Percentiles rank a stretch among this genome's conserved stretches.
Evolutionary conservation across 2,797 vertebrate species (phyloP).

Genomic region (Melanotaenia parkinsoni): DNA sequence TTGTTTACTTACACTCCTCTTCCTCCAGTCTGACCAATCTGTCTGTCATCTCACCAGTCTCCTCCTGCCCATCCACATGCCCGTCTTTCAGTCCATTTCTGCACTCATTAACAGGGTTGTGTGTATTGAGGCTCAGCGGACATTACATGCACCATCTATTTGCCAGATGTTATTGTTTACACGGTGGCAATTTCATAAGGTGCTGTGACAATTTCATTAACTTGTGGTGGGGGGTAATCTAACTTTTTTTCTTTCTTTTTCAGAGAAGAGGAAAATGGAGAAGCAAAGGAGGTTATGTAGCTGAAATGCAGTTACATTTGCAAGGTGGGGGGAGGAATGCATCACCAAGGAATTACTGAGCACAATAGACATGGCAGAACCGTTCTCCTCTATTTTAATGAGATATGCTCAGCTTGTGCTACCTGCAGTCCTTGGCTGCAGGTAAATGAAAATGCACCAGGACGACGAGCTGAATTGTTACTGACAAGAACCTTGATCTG

Average conservation of each 20-base stretch:
- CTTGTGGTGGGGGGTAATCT: slow-evolving; percentile 68
- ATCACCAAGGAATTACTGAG: slow-evolving; percentile 66
- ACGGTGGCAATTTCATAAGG: slow-evolving; percentile 82
- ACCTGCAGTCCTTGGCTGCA: slow-evolving; percentile 47
- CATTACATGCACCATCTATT: slow-evolving; percentile 82
- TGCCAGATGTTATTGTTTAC: slow-evolving; percentile 86
- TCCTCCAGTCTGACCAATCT: neutral
- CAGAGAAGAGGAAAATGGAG: slow-evolving; percentile 50
- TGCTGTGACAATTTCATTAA: slow-evolving; percentile 81
- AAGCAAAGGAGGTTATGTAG: slow-evolving; percentile 38
- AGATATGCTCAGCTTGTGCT: slow-evolving; percentile 59
- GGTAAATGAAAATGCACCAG: slow-evolving; percentile 60
- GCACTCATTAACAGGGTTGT: slow-evolving; percentile 66
- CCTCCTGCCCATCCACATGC: slow-evolving; percentile 29
- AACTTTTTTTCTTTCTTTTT: slow-evolving; percentile 61
- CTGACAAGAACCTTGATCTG: slow-evolving; percentile 53
- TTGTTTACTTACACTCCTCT: neutral
- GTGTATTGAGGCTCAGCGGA: slow-evolving; percentile 72
- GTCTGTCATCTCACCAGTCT: slow-evolving; percentile 33
- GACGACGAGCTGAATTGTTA: slow-evolving; percentile 49
- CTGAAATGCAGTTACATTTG: slow-evolving; percentile 55
- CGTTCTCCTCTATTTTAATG: slow-evolving; percentile 71
- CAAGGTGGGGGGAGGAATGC: slow-evolving; percentile 51
- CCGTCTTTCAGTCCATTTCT: slow-evolving; percentile 43
- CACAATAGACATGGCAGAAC: slow-evolving; percentile 62